phyloP scores from a whole-genome alignment of 1,140 invertebrate species.

The Daktulosphaira vitifoliae region DNA sequence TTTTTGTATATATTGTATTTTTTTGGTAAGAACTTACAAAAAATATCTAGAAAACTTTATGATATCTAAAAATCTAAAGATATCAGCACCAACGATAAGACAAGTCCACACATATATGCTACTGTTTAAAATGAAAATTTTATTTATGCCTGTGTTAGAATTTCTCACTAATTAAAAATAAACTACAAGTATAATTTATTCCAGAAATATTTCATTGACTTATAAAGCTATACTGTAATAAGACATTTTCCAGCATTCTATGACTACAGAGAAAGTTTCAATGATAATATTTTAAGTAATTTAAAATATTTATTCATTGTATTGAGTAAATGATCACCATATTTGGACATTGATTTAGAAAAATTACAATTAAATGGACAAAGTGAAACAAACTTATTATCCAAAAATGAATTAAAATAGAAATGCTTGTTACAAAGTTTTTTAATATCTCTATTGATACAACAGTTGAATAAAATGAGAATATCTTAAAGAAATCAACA shows the following conservation, averaged over 20 bases:
- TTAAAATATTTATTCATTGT: background rate
- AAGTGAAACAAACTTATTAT: constrained; percentile 1
- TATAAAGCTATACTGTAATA: background rate
- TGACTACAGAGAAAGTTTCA: background rate
- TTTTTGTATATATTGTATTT: background rate
- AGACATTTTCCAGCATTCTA: background rate
- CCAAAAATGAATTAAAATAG: no score
- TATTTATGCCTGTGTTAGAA: background rate
- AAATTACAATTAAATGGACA: background rate
- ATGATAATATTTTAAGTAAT: background rate
- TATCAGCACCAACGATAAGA: background rate
- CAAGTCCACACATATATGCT: background rate
- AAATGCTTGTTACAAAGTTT: no score
- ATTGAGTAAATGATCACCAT: background rate
- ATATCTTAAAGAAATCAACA: no score
- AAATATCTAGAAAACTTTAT: background rate
- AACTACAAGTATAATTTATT: background rate
- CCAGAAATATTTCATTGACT: background rate
- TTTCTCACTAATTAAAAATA: background rate
- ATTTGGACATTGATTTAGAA: background rate
- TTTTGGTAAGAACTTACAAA: background rate
- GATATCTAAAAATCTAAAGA: background rate
- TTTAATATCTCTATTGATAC: no score
- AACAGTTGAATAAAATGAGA: no score
- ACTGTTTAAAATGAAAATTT: constrained; percentile 1